Evolutionary conservation across 2,888 invertebrate species (phyloP).

Genomic region (Acronicta aceris): DNA sequence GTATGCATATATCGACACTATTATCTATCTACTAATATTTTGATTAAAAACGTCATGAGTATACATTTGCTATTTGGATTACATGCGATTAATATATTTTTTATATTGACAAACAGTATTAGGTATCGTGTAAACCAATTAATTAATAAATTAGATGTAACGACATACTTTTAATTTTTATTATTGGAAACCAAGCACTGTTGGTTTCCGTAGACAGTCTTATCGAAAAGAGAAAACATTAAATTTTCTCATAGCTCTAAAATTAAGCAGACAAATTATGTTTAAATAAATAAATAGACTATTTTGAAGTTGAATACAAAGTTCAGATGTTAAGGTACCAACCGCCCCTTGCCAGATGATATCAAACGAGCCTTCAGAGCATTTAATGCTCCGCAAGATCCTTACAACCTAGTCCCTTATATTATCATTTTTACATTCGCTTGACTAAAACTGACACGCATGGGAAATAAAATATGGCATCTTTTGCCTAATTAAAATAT

Average conservation of each 20-base stretch:
- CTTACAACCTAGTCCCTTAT: slow-evolving; percentile 49
- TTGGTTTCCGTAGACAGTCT: slow-evolving; percentile 38
- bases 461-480: slow-evolving; percentile 51
- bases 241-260: slow-evolving; percentile 30
- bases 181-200: slow-evolving; percentile 9
- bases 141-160: slow-evolving; percentile 12
- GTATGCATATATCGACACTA: slow-evolving; percentile 22
- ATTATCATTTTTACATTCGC: slow-evolving; percentile 47
- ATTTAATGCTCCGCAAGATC: slow-evolving; percentile 51
- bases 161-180: slow-evolving; percentile 13
- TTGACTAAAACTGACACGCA: slow-evolving; percentile 50
- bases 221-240: slow-evolving; percentile 11
- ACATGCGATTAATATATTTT: slow-evolving; percentile 30
- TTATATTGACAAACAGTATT: slow-evolving; percentile 23
- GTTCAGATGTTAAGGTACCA: slow-evolving; percentile 20
- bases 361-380: slow-evolving; percentile 27
- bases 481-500: slow-evolving; percentile 50
- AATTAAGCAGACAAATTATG: slow-evolving; percentile 27
- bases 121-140: slow-evolving; percentile 29
- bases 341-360: slow-evolving; percentile 7
- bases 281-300: slow-evolving; percentile 42
- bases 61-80: slow-evolving; percentile 25
- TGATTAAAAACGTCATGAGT: slow-evolving; percentile 6
- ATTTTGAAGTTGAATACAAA: slow-evolving; percentile 18
- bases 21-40: slow-evolving; percentile 20